phyloP scores from a whole-genome alignment of 2,888 invertebrate genomes.

The Syrista parreyssii region DNA sequence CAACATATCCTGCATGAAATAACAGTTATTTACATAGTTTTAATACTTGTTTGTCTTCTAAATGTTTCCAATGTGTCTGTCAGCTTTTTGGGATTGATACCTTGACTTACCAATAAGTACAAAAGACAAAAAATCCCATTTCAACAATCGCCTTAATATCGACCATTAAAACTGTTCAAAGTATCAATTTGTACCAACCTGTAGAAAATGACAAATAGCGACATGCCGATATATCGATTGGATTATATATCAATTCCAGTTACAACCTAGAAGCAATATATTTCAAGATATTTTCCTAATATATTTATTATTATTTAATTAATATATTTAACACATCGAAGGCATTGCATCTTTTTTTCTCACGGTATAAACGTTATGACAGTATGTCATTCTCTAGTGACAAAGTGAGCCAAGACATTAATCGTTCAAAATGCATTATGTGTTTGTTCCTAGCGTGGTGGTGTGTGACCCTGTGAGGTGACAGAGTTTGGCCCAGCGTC shows the following conservation, averaged over 20 bases:
- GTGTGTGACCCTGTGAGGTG: slow-evolving; percentile 35
- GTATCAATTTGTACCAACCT: not conserved
- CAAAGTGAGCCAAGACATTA: not conserved
- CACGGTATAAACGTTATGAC: not conserved
- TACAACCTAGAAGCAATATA: not conserved
- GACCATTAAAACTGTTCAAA: not conserved
- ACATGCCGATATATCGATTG: not conserved
- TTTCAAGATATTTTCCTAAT: not conserved
- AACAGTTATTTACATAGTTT: not conserved
- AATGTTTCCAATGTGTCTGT: not conserved
- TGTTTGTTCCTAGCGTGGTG: slow-evolving; percentile 39
- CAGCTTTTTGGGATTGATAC: not conserved
- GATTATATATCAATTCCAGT: not conserved
- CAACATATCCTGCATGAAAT: not conserved
- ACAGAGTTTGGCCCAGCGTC: slow-evolving; percentile 25
- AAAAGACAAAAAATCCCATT: not conserved
- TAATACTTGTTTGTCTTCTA: not conserved
- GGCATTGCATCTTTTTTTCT: not conserved
- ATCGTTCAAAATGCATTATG: slow-evolving; percentile 21
- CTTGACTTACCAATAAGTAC: not conserved
- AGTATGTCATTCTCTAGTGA: not conserved
- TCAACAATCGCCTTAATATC: not conserved
- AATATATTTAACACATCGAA: slow-evolving; percentile 3
- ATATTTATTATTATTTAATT: not conserved
- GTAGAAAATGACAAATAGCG: not conserved